Evolutionary conservation across 92 coral and sea anemone genomes (phyloP).

Genomic region (Porites divaricata): DNA sequence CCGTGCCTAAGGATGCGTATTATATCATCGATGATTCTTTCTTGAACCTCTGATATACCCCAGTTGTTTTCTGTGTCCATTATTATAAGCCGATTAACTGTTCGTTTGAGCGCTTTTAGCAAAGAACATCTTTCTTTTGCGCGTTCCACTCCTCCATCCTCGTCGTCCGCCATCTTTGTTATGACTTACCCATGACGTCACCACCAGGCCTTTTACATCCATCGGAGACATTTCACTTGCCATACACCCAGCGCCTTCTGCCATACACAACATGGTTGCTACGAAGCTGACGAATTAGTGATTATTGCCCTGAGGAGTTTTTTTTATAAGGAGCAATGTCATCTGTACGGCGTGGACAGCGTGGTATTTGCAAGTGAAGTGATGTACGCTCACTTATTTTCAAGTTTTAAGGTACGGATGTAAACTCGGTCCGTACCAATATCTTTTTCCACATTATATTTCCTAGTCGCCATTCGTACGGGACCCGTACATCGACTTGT

Average conservation of each 20-base stretch:
- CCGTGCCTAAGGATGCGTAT: conserved; percentile 87
- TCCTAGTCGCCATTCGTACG: too few species aligned
- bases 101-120: conserved; percentile 71
- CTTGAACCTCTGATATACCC: conserved; percentile 76
- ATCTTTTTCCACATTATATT: too few species aligned
- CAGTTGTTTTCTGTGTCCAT: conserved; percentile 57
- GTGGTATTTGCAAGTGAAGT: too few species aligned
- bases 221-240: neutral
- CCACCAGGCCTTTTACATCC: conserved; percentile 8
- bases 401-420: too few species aligned
- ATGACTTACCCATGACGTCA: conserved; percentile 36
- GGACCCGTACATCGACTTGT: too few species aligned
- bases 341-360: too few species aligned
- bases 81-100: conserved; percentile 77
- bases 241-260: neutral
- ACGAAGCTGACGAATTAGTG: neutral
- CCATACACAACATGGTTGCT: neutral
- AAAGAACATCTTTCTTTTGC: conserved; percentile 81
- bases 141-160: conserved; percentile 53
- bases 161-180: conserved; percentile 96
- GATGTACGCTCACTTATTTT: too few species aligned
- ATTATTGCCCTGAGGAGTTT: too few species aligned
- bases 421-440: too few species aligned
- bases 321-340: neutral
- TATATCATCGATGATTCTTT: conserved; percentile 72